Evolutionary conservation across 2,797 vertebrate species (phyloP).

Genomic region (Ataeniobius toweri): DNA sequence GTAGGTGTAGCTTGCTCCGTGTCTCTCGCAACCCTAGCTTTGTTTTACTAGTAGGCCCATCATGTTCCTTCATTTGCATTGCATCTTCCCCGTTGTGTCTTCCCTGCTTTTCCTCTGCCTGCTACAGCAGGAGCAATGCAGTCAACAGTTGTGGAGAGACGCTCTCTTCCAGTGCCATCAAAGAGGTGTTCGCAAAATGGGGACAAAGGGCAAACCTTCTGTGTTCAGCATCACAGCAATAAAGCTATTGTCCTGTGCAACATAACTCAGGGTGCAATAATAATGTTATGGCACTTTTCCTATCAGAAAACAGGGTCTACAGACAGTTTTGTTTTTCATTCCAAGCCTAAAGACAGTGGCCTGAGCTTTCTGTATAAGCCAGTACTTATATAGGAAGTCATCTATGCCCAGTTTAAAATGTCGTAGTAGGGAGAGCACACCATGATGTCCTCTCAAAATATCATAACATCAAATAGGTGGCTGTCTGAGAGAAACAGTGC

Average conservation of each 20-base stretch:
- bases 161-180: neutral
- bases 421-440: neutral
- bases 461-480: neutral
- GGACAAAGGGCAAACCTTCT: neutral
- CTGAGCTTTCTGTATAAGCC: neutral
- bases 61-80: neutral
- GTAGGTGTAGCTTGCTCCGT: neutral
- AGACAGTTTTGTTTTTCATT: neutral
- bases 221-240: neutral
- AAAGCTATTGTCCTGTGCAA: neutral
- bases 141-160: neutral
- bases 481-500: neutral
- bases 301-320: neutral
- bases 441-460: no score
- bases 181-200: neutral
- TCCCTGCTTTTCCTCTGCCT: neutral
- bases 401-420: neutral
- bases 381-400: neutral
- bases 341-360: neutral
- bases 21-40: neutral
- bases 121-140: neutral
- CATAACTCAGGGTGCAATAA: neutral
- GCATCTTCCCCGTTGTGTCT: neutral
- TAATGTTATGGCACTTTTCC: conserved; percentile 1
- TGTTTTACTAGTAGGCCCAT: neutral